phyloP scores from a whole-genome alignment of 2,888 invertebrate genomes.

The Apodemia mormo region DNA sequence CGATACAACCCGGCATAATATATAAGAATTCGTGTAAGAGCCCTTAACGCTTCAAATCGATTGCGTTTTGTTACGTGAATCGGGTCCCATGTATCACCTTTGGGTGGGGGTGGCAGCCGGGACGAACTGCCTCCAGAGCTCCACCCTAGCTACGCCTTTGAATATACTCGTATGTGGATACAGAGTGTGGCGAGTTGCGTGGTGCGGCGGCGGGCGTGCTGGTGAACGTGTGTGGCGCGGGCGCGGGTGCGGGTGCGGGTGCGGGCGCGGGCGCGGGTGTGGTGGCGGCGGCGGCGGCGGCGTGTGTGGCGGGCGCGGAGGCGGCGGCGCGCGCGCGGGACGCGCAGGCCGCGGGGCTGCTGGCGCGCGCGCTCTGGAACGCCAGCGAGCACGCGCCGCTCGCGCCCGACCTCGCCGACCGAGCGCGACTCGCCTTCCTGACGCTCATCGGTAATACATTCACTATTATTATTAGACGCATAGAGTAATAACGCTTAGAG shows the following conservation, averaged over 20 bases:
- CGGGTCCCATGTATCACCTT: too few species aligned
- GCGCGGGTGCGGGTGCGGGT: slow-evolving; percentile 73
- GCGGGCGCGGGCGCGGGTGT: slow-evolving; percentile 40
- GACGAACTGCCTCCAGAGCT: too few species aligned
- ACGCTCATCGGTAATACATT: slow-evolving; percentile 32
- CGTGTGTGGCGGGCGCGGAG: slow-evolving; percentile 64
- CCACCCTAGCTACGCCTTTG: too few species aligned
- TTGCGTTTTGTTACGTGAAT: too few species aligned
- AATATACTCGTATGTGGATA: not conserved
- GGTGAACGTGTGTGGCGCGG: slow-evolving; percentile 85
- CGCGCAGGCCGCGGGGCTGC: slow-evolving; percentile 49
- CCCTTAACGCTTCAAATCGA: too few species aligned
- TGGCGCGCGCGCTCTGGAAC: slow-evolving; percentile 56
- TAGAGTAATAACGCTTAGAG: too few species aligned
- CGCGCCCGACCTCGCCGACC: slow-evolving; percentile 46
- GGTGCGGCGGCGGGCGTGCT: slow-evolving; percentile 91
- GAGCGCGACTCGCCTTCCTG: slow-evolving; percentile 51
- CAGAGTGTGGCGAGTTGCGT: slow-evolving; percentile 61
- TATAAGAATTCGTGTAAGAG: too few species aligned
- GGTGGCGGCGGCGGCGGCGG: slow-evolving; percentile 44
- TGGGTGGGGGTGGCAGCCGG: too few species aligned
- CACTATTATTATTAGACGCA: slow-evolving; percentile 17
- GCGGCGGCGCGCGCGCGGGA: slow-evolving; percentile 56
- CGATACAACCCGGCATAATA: too few species aligned
- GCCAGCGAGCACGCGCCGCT: slow-evolving; percentile 57